These are phyloP conservation scores for Carcharodon carcharias DNA, from an alignment of 2,797 vertebrate species.

Conservation along the genomic window DNA sequence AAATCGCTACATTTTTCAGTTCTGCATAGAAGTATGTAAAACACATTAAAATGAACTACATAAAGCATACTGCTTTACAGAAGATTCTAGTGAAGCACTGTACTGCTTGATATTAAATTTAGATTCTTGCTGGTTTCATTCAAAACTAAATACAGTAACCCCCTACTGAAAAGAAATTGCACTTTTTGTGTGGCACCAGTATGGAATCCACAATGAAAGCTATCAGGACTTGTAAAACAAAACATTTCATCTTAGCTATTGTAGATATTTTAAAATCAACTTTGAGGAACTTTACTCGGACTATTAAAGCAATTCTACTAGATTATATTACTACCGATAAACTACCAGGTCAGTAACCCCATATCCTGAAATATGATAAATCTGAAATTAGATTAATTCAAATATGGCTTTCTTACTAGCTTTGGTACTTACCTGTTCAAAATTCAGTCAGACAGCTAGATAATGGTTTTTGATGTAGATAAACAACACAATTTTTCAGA, in stretches of 20 bases:
- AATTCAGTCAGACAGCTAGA: not conserved
- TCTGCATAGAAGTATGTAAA: not conserved
- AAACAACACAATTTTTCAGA: not conserved
- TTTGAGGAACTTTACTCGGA: not conserved
- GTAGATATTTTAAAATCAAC: not conserved
- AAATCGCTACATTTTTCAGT: not conserved
- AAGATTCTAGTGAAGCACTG: not conserved
- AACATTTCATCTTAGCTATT: not conserved
- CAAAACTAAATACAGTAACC: not conserved
- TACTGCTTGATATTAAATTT: not conserved
- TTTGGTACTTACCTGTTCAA: not conserved
- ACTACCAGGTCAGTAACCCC: not conserved
- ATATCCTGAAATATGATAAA: not conserved
- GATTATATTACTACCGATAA: not conserved
- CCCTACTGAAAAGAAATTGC: not conserved
- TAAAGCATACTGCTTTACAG: not conserved
- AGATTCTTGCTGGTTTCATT: not conserved
- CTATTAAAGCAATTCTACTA: not conserved
- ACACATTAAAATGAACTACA: not conserved
- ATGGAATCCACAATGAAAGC: not conserved
- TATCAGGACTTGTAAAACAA: not conserved
- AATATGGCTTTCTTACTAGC: not conserved
- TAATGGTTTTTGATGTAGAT: not conserved
- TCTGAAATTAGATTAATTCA: not conserved
- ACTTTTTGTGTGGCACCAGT: not conserved